A percentile compares a stretch with the other conserved stretches of the same genome.
phyloP scores from a whole-genome alignment of 2,888 invertebrate species.

The Mylabris sibirica region DNA sequence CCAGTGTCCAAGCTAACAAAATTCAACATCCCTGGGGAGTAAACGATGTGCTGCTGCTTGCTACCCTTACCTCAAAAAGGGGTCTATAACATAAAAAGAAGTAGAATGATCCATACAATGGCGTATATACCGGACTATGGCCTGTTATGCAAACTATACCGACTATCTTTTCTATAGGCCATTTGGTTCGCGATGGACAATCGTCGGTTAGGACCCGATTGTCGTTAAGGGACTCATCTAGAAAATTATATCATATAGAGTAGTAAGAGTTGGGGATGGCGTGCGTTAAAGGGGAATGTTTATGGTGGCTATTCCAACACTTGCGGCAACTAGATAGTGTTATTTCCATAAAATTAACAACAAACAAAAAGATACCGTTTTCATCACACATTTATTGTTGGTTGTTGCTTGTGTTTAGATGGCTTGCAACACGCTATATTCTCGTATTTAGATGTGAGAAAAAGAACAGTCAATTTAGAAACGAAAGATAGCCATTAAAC shows the following conservation, averaged over 20 bases:
- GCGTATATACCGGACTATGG: constrained; percentile 53
- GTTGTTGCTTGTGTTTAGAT: constrained; percentile 14
- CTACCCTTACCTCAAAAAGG: constrained; percentile 47
- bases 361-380: constrained; percentile 53
- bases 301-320: constrained; percentile 56
- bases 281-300: constrained; percentile 55
- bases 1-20: constrained; percentile 43
- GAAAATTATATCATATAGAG: constrained; percentile 57
- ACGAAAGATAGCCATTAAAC: background rate
- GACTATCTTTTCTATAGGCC: constrained; percentile 58
- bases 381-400: constrained; percentile 30
- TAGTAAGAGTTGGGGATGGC: constrained; percentile 39
- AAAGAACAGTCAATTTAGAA: background rate
- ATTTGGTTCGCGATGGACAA: constrained; percentile 57
- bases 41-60: constrained; percentile 30
- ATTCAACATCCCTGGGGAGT: constrained; percentile 42
- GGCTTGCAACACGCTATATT: constrained; percentile 14
- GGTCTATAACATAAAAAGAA: constrained; percentile 55
- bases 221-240: constrained; percentile 54
- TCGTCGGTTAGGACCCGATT: constrained; percentile 57
- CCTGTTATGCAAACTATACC: constrained; percentile 60
- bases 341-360: constrained; percentile 59
- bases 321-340: constrained; percentile 57
- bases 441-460: background rate
- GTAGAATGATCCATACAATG: constrained; percentile 57